A percentile compares a stretch with the other conserved stretches of the same genome.
Conservation (phyloP, 2,888 invertebrate species). For the Coelinius sp. region DNA sequence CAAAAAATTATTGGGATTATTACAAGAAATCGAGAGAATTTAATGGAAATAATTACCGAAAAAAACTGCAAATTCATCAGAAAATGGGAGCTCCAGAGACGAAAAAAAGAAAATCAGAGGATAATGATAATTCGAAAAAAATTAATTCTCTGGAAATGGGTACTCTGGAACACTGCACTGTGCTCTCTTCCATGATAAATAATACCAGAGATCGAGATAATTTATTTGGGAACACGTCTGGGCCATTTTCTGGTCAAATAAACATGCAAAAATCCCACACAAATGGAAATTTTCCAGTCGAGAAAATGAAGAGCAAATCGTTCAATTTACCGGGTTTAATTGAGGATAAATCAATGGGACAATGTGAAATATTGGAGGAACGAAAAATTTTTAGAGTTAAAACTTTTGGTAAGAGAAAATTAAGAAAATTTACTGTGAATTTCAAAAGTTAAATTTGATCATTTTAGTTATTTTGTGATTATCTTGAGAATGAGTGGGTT, state of each 20-base stretch:
- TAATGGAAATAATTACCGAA: slow-evolving; percentile 40
- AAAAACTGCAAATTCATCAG: slow-evolving; percentile 48
- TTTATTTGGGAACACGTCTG: slow-evolving; percentile 50
- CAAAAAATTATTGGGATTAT: slow-evolving; percentile 62
- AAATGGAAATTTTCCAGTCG: background rate
- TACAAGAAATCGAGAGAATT: slow-evolving; percentile 55
- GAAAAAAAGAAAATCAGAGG: slow-evolving; percentile 48
- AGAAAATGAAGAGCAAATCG: background rate
- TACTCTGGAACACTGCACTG: slow-evolving; percentile 59
- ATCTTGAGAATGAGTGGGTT: no score
- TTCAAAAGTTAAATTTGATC: no score
- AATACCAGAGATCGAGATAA: slow-evolving; percentile 48
- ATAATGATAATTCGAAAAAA: slow-evolving; percentile 16
- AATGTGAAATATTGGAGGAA: slow-evolving; percentile 41
- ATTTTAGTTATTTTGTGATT: no score
- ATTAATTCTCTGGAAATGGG: slow-evolving; percentile 46
- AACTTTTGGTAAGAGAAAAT: slow-evolving; percentile 57
- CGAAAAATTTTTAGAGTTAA: slow-evolving; percentile 46
- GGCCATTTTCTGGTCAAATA: slow-evolving; percentile 49
- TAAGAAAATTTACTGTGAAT: background rate
- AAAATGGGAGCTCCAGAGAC: slow-evolving; percentile 47
- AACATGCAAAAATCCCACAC: background rate
- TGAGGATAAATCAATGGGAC: slow-evolving; percentile 13
- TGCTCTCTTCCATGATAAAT: slow-evolving; percentile 62
- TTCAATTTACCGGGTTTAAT: background rate